A percentile compares a stretch with the other conserved stretches of the same genome.
Evolutionary conservation across 2,113 vertebrate genomes (phyloP).

Genomic region (Peucedramus taeniatus): DNA sequence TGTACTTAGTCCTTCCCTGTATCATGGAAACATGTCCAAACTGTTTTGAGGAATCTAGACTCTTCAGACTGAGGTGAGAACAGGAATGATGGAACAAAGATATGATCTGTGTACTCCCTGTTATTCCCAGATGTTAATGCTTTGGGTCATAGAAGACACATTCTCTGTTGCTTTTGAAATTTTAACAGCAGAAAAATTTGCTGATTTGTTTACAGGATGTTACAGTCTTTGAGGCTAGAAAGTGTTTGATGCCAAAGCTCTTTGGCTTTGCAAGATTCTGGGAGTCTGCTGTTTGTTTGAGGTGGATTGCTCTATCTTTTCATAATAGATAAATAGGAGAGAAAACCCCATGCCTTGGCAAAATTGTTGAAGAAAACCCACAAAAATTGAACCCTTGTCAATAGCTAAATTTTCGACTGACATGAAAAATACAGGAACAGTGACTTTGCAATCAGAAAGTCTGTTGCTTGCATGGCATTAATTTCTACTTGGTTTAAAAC

Average conservation of each 20-base stretch:
- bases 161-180: background rate
- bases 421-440: background rate
- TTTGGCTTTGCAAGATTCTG: background rate
- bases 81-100: background rate
- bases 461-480: background rate
- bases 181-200: background rate
- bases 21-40: background rate
- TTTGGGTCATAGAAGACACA: background rate
- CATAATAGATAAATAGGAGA: background rate
- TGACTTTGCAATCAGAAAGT: background rate
- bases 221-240: background rate
- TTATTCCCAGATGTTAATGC: background rate
- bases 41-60: background rate
- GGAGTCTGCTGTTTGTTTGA: background rate
- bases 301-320: background rate
- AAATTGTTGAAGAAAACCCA: background rate
- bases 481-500: background rate
- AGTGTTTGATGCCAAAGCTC: background rate
- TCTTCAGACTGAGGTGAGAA: background rate
- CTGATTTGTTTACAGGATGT: background rate
- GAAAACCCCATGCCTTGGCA: background rate
- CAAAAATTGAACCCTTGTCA: background rate
- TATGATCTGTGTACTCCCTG: background rate
- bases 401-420: background rate
- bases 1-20: background rate